Conservation (phyloP, 2,888 invertebrate genomes). For the Amphimallon solstitiale region DNA sequence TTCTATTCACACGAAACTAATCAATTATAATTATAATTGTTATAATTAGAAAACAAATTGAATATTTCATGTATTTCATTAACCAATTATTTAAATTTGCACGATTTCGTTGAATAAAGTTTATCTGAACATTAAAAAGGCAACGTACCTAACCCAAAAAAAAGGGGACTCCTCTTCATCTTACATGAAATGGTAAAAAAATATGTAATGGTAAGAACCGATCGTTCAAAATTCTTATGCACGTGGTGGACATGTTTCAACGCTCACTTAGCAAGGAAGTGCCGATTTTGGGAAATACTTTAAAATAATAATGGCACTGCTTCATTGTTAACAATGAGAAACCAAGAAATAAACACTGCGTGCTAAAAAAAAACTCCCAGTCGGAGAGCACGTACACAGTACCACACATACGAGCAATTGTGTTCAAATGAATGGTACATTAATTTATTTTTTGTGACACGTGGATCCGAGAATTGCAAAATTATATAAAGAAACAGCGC, state of each 20-base stretch:
- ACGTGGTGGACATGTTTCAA: neutral
- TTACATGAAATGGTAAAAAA: neutral
- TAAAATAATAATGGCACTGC: conserved; percentile 42
- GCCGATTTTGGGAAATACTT: conserved; percentile 22
- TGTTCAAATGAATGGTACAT: conserved; percentile 61
- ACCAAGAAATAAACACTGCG: conserved; percentile 4
- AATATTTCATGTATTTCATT: too few relatives aligned
- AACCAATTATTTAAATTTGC: too few relatives aligned
- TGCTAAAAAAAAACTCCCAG: neutral
- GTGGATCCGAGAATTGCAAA: conserved; percentile 57
- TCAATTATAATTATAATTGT: too few relatives aligned
- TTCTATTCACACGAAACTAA: too few relatives aligned
- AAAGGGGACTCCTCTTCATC: conserved; percentile 4
- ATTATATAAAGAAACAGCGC: conserved; percentile 52
- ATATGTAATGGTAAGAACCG: neutral
- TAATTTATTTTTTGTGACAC: conserved; percentile 56
- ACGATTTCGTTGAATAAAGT: neutral
- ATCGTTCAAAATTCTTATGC: neutral
- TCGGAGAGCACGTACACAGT: conserved; percentile 42
- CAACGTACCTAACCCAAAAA: neutral
- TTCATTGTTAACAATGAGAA: conserved; percentile 36
- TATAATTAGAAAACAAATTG: too few relatives aligned
- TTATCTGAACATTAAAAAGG: neutral
- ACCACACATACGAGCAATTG: conserved; percentile 57
- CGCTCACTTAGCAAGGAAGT: conserved; percentile 15